Conservation (phyloP, 2,113 vertebrate genomes). For the Barnardius zonarius region DNA sequence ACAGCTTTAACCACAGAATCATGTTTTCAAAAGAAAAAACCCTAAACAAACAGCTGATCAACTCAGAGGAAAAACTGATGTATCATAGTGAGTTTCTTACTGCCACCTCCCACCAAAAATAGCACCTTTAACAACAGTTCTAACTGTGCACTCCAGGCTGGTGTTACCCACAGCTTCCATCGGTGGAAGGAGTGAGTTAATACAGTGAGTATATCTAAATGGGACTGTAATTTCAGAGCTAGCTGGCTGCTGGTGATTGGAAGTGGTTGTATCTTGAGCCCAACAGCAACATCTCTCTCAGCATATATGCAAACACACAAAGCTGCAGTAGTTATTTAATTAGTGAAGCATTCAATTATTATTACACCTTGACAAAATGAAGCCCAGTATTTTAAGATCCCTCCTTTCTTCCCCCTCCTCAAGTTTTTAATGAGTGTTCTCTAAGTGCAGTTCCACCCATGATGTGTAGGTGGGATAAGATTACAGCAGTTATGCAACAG, state of each 20-base stretch:
- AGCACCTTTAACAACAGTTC: neutral
- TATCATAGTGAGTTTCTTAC: neutral
- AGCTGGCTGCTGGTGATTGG: neutral
- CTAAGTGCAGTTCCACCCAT: constrained; percentile 45
- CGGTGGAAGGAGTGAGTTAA: neutral
- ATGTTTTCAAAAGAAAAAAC: neutral
- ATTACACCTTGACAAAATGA: constrained; percentile 38
- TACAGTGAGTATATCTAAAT: neutral
- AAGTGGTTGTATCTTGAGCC: neutral
- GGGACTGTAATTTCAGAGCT: neutral
- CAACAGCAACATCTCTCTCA: neutral
- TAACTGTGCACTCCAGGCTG: neutral
- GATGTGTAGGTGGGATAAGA: constrained; percentile 47
- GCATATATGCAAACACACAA: neutral
- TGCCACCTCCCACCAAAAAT: fast-evolving
- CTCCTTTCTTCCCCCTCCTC: constrained; percentile 38
- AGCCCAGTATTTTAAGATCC: constrained; percentile 10
- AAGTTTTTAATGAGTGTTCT: constrained; percentile 58
- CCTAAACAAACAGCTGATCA: neutral
- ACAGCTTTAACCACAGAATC: neutral
- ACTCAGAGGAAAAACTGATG: neutral
- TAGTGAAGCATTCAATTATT: constrained; percentile 22
- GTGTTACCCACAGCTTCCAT: neutral
- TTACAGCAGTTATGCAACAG: constrained; percentile 44
- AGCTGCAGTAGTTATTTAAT: constrained; percentile 24